A percentile compares a stretch with the other conserved stretches of the same genome.
phyloP scores from a whole-genome alignment of 2,797 vertebrate genomes.

The Crax fasciolata region DNA sequence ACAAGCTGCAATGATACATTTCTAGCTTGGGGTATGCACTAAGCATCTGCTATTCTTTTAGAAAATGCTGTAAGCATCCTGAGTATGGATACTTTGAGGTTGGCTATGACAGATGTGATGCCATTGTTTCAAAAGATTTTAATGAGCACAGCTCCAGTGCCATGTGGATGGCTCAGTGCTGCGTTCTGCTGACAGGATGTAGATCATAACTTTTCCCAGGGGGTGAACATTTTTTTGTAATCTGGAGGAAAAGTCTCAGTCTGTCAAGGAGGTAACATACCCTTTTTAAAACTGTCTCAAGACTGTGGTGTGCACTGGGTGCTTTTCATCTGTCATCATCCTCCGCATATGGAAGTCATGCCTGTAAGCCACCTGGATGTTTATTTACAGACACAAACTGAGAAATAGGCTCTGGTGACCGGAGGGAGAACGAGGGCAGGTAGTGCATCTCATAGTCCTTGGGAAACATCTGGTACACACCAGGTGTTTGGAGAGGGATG shows the following conservation, averaged over 20 bases:
- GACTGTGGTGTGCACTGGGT: not conserved
- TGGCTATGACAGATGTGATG: conserved; percentile 54
- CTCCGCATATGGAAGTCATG: not conserved
- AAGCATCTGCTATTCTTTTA: conserved; percentile 66
- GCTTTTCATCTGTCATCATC: not conserved
- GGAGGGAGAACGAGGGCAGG: not conserved
- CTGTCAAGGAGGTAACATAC: not conserved
- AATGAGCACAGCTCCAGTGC: conserved; percentile 40
- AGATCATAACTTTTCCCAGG: not conserved
- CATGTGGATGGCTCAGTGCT: not conserved
- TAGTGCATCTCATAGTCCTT: not conserved
- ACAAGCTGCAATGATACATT: conserved; percentile 52
- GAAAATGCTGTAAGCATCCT: conserved; percentile 32
- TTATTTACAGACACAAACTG: not conserved
- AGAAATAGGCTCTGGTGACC: not conserved
- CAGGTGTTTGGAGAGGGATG: not conserved
- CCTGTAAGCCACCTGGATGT: not conserved
- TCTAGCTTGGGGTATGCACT: conserved; percentile 39
- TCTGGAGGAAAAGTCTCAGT: not conserved
- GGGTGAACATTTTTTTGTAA: not conserved
- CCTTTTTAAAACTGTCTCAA: not conserved
- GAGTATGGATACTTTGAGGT: conserved; percentile 50
- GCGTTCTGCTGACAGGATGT: not conserved
- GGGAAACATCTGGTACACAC: not conserved
- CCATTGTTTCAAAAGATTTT: conserved; percentile 65